A percentile compares a stretch with the other conserved stretches of the same genome.
Evolutionary conservation across 2,113 vertebrate species (phyloP).

Genomic region (Scomber japonicus): DNA sequence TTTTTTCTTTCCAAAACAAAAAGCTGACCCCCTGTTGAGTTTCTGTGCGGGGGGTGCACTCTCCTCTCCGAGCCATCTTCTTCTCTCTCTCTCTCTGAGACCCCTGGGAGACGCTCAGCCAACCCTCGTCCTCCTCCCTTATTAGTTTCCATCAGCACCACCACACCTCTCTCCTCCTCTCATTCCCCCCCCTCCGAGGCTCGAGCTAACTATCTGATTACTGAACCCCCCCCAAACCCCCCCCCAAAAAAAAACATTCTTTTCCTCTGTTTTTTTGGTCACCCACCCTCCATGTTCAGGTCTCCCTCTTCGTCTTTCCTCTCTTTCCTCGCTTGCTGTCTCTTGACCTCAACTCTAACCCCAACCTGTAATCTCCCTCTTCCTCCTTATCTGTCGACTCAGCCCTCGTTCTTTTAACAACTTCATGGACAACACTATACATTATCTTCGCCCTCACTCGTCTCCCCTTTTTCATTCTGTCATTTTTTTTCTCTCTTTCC

Average conservation of each 20-base stretch:
- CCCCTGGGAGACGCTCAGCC: slow-evolving; percentile 67
- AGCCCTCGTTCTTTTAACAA: neutral
- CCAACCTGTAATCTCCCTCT: neutral
- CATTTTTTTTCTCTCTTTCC: slow-evolving; percentile 12
- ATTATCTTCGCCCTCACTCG: slow-evolving; percentile 7
- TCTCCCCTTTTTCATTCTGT: neutral
- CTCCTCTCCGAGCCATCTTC: slow-evolving; percentile 55
- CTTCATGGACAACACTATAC: slow-evolving; percentile 22
- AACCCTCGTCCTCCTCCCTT: slow-evolving; percentile 40
- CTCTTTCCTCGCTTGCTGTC: neutral
- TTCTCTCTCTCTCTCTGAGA: slow-evolving; percentile 71
- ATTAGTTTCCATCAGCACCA: slow-evolving; percentile 17
- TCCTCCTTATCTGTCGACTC: neutral
- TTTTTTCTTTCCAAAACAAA: slow-evolving; percentile 62
- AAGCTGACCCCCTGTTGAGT: slow-evolving; percentile 60
- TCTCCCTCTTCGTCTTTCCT: slow-evolving; percentile 10
- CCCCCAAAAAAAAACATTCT: neutral
- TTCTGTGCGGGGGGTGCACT: slow-evolving; percentile 59
- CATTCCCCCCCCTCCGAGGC: slow-evolving; percentile 42
- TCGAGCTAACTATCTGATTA: slow-evolving; percentile 50
- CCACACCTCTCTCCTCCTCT: slow-evolving; percentile 11
- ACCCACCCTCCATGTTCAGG: slow-evolving; percentile 19
- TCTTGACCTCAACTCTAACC: slow-evolving; percentile 4
- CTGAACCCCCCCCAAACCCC: neutral
- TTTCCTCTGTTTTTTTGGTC: slow-evolving; percentile 1